Conservation (phyloP, 2,113 vertebrate species). For the Oryzias celebensis region DNA sequence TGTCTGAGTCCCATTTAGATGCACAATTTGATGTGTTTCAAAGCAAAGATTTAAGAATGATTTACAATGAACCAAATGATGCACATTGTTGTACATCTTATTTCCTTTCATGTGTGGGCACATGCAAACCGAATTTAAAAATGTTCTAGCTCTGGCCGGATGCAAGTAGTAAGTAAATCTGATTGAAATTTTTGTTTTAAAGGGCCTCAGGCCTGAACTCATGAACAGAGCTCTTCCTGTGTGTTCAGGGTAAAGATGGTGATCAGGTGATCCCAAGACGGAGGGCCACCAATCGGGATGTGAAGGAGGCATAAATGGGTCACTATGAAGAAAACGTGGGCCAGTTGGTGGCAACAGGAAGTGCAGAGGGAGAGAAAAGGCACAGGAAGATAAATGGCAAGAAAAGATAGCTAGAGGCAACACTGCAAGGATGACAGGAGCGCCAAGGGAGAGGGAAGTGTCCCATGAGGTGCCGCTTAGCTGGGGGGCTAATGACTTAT, state of each 20-base stretch:
- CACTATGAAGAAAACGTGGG: slow-evolving; percentile 12
- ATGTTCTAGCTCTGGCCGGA: not conserved
- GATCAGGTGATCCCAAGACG: slow-evolving; percentile 37
- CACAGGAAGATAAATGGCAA: slow-evolving; percentile 31
- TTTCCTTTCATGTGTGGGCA: slow-evolving; percentile 1
- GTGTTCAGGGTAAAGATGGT: slow-evolving; percentile 24
- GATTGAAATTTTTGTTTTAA: slow-evolving; percentile 14
- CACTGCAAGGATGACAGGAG: slow-evolving; percentile 18
- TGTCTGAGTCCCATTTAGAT: not conserved
- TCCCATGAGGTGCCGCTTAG: not conserved
- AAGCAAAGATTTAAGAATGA: not conserved
- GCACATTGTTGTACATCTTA: not conserved
- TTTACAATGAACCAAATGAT: not conserved
- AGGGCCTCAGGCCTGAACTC: slow-evolving; percentile 13
- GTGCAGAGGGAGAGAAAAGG: slow-evolving; percentile 3
- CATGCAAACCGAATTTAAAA: slow-evolving; percentile 7
- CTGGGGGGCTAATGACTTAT: not conserved
- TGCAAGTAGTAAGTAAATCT: slow-evolving; percentile 13
- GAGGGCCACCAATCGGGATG: slow-evolving; percentile 5
- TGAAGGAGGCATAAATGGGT: slow-evolving; percentile 19
- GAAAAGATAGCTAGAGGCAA: slow-evolving; percentile 21
- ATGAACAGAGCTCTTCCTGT: slow-evolving; percentile 50
- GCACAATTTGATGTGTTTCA: slow-evolving; percentile 4
- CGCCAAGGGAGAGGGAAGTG: slow-evolving; percentile 22
- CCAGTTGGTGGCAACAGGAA: slow-evolving; percentile 32